Conservation (phyloP, 2,113 vertebrate genomes). For the Jacana jacana region DNA sequence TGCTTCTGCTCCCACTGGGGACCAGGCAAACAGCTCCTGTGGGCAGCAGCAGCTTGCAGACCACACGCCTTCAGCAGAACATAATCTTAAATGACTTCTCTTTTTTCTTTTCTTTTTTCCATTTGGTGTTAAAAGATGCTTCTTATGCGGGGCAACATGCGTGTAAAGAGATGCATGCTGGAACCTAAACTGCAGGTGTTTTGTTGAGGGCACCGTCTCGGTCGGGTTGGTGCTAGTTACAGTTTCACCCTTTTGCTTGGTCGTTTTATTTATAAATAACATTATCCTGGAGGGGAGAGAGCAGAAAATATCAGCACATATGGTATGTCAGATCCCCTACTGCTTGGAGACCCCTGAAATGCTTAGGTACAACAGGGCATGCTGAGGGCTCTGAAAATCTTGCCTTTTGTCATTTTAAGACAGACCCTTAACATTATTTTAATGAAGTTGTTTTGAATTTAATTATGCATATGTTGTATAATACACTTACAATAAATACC, state of each 20-base stretch:
- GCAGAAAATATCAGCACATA: constrained; percentile 49
- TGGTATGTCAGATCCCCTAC: constrained; percentile 50
- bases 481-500: constrained; percentile 34
- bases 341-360: constrained; percentile 32
- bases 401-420: neutral
- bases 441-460: constrained; percentile 48
- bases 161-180: neutral
- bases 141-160: neutral
- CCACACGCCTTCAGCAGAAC: neutral
- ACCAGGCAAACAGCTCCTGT: neutral
- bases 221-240: neutral
- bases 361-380: neutral
- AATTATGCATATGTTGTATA: constrained; percentile 2
- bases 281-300: constrained; percentile 45
- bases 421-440: constrained; percentile 37
- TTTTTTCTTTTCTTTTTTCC: neutral
- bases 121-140: neutral
- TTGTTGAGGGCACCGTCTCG: neutral
- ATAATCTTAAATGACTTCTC: constrained; percentile 13
- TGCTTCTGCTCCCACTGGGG: rapidly evolving
- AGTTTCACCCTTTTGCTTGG: constrained; percentile 3
- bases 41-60: neutral
- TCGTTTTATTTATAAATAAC: constrained; percentile 63
- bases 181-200: constrained; percentile 44
- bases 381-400: neutral